A percentile compares a stretch with the other conserved stretches of the same genome.
Evolutionary conservation across 1,140 invertebrate species (phyloP).

Genomic region (Tetramorium parvispinum): DNA sequence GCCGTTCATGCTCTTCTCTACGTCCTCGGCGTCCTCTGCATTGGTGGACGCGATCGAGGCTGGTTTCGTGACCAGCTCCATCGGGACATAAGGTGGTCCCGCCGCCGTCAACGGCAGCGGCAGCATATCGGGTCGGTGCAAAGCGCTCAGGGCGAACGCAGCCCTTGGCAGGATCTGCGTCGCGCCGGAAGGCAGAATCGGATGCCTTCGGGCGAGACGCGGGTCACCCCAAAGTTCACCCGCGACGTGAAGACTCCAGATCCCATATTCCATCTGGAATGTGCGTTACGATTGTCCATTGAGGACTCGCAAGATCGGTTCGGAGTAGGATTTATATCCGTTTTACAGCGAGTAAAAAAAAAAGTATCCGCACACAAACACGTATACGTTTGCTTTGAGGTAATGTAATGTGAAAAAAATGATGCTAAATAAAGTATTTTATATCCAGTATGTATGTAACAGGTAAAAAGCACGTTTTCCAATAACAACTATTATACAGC

Average conservation of each 20-base stretch:
- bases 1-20: slow-evolving; percentile 29
- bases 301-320: not conserved
- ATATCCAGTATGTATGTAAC: not conserved
- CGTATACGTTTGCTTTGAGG: not conserved
- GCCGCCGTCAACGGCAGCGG: slow-evolving; percentile 73
- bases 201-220: slow-evolving; percentile 80
- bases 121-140: slow-evolving; percentile 79
- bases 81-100: slow-evolving; percentile 75
- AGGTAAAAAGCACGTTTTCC: not conserved
- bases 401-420: not conserved
- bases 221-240: slow-evolving; percentile 83
- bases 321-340: not conserved
- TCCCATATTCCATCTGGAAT: slow-evolving; percentile 85
- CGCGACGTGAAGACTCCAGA: slow-evolving; percentile 84
- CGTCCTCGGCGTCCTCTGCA: slow-evolving; percentile 59
- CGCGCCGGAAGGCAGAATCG: slow-evolving; percentile 79
- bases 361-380: not conserved
- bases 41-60: slow-evolving; percentile 55
- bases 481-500: not conserved
- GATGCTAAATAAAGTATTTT: not conserved
- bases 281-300: not conserved
- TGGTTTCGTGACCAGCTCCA: slow-evolving; percentile 77
- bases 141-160: slow-evolving; percentile 81
- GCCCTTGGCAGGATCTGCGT: slow-evolving; percentile 80
- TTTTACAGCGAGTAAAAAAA: not conserved